These are phyloP conservation scores for Pyrrhura leucotis DNA, from an alignment of 2,797 vertebrate species.

Conservation along the genomic window DNA sequence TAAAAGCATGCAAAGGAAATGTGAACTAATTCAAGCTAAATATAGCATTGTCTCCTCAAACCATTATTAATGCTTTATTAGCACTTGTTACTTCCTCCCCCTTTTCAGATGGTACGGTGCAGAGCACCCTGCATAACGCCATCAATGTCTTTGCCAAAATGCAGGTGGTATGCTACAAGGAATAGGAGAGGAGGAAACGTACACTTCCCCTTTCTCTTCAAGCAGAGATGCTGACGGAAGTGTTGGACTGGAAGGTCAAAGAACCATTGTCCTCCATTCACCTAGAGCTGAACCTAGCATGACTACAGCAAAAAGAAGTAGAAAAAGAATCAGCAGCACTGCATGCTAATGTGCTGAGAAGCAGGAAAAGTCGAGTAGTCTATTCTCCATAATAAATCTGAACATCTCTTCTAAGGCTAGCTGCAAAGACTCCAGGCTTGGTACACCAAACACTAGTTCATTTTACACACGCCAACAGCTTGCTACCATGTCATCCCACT, in stretches of 20 bases:
- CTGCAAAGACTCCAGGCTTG: background rate
- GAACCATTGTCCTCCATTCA: background rate
- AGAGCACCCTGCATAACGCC: background rate
- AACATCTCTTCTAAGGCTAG: background rate
- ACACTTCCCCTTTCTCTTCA: background rate
- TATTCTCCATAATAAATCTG: background rate
- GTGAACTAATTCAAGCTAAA: background rate
- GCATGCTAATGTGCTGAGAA: background rate
- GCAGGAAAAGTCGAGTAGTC: background rate
- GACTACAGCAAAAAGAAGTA: background rate
- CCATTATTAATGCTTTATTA: constrained; percentile 11
- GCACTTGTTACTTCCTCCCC: background rate
- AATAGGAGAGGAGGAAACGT: background rate
- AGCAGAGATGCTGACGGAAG: background rate
- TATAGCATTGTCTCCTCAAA: background rate
- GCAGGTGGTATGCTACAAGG: background rate
- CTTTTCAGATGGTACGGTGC: background rate
- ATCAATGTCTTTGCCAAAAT: background rate
- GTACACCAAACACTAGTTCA: background rate
- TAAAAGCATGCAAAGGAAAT: background rate
- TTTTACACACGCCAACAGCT: background rate
- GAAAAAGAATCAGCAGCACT: background rate
- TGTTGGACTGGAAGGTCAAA: background rate
- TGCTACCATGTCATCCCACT: background rate
- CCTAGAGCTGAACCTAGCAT: background rate